Percentiles rank a stretch among this genome's conserved stretches.
phyloP scores from a whole-genome alignment of 1,140 invertebrate genomes.

The Centruroides vittatus region DNA sequence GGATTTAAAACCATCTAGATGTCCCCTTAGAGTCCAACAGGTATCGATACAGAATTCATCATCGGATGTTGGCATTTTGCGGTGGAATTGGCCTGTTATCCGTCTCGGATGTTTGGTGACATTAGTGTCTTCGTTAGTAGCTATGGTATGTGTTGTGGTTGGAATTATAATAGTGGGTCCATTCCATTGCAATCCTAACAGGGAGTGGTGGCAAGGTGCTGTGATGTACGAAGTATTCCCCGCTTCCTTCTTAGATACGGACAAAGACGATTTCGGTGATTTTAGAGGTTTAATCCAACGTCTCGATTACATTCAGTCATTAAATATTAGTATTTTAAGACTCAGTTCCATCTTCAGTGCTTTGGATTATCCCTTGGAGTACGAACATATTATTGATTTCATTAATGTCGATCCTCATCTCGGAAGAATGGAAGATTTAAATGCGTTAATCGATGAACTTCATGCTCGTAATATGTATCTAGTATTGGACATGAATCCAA shows the following conservation, averaged over 20 bases:
- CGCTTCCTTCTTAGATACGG: conserved; percentile 59
- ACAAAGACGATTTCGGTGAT: conserved; percentile 26
- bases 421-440: conserved; percentile 49
- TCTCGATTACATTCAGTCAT: conserved; percentile 25
- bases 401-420: conserved; percentile 43
- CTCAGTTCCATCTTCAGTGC: conserved; percentile 60
- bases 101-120: not conserved
- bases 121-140: not conserved
- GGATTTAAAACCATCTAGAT: too few species aligned
- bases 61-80: too few species aligned
- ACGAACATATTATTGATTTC: conserved; percentile 45
- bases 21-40: too few species aligned
- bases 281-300: conserved; percentile 18
- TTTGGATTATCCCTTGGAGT: conserved; percentile 49
- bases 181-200: not conserved
- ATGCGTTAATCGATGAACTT: conserved; percentile 37
- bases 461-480: conserved; percentile 52
- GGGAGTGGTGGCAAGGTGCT: conserved; percentile 60
- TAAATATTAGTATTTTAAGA: conserved; percentile 49
- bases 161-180: not conserved
- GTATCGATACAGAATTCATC: too few species aligned
- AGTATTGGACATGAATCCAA: conserved; percentile 45
- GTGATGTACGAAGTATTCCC: conserved; percentile 71
- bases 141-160: not conserved
- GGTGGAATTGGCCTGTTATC: conserved; percentile 2